Percentiles rank a stretch among this genome's conserved stretches.
phyloP scores from a whole-genome alignment of 2,888 invertebrate genomes.

The Onthophagus sagittarius region DNA sequence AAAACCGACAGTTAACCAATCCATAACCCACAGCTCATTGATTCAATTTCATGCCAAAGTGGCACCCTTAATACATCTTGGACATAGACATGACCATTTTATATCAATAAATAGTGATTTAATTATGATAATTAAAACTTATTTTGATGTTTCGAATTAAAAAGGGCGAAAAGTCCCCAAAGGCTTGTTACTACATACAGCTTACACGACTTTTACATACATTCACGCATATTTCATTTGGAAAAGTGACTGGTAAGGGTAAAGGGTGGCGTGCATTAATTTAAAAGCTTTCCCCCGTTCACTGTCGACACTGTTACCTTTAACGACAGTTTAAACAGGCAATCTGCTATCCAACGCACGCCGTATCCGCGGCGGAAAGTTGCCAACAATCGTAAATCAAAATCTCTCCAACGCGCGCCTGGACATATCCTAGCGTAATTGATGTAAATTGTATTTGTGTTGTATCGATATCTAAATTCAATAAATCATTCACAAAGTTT shows the following conservation, averaged over 20 bases:
- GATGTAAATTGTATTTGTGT: constrained; percentile 5
- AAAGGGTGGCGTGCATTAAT: background rate
- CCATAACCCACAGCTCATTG: constrained; percentile 26
- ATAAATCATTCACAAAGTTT: background rate
- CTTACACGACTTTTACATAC: background rate
- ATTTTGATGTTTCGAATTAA: too few species aligned
- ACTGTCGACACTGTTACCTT: background rate
- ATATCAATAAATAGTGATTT: too few species aligned
- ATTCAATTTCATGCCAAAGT: constrained; percentile 21
- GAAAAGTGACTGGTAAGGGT: background rate
- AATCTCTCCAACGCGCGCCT: background rate
- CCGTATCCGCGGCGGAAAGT: background rate
- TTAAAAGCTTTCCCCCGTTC: background rate
- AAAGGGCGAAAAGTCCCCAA: too few species aligned
- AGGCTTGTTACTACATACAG: background rate
- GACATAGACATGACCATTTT: too few species aligned
- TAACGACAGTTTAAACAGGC: background rate
- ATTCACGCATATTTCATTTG: background rate
- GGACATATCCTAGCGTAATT: background rate
- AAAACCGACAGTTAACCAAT: constrained; percentile 29
- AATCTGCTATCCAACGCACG: background rate
- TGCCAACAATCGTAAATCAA: constrained; percentile 7
- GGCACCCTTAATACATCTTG: background rate
- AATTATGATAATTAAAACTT: too few species aligned
- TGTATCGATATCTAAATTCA: background rate